Conservation (phyloP, 2,888 invertebrate species). For the Machimus atricapillus region DNA sequence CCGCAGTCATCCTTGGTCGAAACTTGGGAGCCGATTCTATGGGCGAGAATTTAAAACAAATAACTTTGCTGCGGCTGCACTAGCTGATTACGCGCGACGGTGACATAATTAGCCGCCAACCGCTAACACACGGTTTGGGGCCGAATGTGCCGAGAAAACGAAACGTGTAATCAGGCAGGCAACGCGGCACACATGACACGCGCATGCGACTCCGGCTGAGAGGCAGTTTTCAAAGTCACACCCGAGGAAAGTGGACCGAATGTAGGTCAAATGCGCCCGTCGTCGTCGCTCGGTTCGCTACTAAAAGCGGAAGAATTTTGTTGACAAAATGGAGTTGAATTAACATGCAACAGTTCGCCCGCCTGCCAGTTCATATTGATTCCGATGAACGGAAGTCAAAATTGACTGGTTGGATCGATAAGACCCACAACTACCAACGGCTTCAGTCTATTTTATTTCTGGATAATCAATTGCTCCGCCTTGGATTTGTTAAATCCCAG, state of each 20-base stretch:
- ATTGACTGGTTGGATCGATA: background rate
- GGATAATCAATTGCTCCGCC: background rate
- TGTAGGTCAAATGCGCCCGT: background rate
- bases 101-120: background rate
- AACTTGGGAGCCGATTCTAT: background rate
- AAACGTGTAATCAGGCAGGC: background rate
- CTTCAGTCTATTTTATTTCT: background rate
- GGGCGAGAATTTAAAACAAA: background rate
- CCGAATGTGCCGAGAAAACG: background rate
- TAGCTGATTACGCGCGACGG: background rate
- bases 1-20: background rate
- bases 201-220: background rate
- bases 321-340: background rate
- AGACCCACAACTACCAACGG: background rate
- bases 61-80: background rate
- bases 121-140: background rate
- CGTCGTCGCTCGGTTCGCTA: background rate
- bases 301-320: background rate
- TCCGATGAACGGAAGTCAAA: background rate
- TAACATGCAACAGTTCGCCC: background rate
- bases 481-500: background rate
- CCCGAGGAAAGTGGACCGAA: background rate
- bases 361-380: background rate
- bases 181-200: background rate
- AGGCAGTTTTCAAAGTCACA: background rate